Percentiles rank a stretch among this genome's conserved stretches.
These are phyloP conservation scores for Limnodromus scolopaceus DNA, from an alignment of 2,797 vertebrate genomes.

Conservation along the genomic window DNA sequence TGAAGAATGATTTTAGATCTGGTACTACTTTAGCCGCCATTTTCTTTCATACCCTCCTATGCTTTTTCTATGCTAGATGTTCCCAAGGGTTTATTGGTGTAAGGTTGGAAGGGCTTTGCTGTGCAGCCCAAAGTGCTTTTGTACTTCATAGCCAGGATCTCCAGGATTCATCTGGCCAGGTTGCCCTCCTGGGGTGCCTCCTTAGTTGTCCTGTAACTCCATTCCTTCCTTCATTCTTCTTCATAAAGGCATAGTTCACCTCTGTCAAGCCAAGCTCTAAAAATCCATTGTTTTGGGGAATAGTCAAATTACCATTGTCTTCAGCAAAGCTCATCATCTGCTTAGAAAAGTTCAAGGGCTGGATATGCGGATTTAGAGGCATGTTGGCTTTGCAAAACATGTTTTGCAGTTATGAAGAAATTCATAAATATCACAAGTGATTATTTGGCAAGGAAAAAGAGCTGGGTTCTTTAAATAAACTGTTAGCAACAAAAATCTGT, in stretches of 20 bases:
- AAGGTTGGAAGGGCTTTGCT: not conserved
- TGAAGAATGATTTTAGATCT: not conserved
- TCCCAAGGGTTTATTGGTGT: not conserved
- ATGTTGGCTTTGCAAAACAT: not conserved
- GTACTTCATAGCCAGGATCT: not conserved
- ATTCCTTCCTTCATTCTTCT: not conserved
- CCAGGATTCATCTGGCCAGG: not conserved
- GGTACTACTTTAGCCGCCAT: not conserved
- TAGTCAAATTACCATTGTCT: not conserved
- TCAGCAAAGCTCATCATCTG: not conserved
- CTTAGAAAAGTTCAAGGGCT: not conserved
- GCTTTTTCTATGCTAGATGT: not conserved
- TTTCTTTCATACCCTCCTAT: not conserved
- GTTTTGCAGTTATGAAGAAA: not conserved
- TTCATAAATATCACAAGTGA: not conserved
- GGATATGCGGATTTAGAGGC: not conserved
- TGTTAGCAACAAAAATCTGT: not conserved
- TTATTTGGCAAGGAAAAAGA: not conserved
- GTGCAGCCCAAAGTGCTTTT: not conserved
- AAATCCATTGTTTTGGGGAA: not conserved
- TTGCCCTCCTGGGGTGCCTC: accelerated
- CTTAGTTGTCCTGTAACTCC: not conserved
- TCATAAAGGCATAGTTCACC: not conserved
- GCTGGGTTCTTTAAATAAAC: not conserved
- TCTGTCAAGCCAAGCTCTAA: not conserved